phyloP scores from a whole-genome alignment of 2,888 invertebrate genomes.

The Carabus problematicus region DNA sequence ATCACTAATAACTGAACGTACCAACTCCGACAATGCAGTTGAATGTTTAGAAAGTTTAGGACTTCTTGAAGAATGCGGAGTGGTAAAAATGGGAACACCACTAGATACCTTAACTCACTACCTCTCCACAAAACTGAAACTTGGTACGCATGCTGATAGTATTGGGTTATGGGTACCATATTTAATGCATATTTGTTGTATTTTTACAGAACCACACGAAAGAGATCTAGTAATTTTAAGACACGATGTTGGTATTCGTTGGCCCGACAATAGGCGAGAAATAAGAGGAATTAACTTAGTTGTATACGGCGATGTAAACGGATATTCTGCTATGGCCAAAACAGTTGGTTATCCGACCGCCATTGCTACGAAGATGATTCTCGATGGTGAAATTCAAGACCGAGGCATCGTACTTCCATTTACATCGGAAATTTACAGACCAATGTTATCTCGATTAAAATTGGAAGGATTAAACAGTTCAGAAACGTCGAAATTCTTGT shows the following conservation, averaged over 20 bases:
- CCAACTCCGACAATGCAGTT: conserved; percentile 74
- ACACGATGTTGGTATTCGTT: conserved; percentile 90
- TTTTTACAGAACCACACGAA: conserved; percentile 70
- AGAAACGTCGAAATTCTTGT: conserved; percentile 67
- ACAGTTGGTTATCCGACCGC: conserved; percentile 94
- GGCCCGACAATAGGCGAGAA: conserved; percentile 88
- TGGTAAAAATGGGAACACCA: conserved; percentile 85
- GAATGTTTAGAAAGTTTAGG: conserved; percentile 87
- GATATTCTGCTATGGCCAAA: conserved; percentile 96
- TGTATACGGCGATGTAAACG: conserved; percentile 80
- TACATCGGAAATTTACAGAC: conserved; percentile 89
- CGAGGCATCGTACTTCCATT: conserved; percentile 93
- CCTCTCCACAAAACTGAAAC: conserved; percentile 79
- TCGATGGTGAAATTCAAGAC: conserved; percentile 98
- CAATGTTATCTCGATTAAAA: conserved; percentile 86
- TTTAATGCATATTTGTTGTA: neutral
- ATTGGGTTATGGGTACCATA: neutral
- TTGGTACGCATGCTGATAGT: conserved; percentile 63
- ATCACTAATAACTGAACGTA: conserved; percentile 79
- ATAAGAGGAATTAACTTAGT: conserved; percentile 85
- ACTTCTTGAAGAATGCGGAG: conserved; percentile 80
- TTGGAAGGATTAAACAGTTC: conserved; percentile 81
- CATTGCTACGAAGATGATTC: conserved; percentile 96
- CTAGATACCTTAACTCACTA: conserved; percentile 93
- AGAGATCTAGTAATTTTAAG: conserved; percentile 93